phyloP scores from a whole-genome alignment of 2,797 vertebrate species.

The Pantherophis alleghaniensis region DNA sequence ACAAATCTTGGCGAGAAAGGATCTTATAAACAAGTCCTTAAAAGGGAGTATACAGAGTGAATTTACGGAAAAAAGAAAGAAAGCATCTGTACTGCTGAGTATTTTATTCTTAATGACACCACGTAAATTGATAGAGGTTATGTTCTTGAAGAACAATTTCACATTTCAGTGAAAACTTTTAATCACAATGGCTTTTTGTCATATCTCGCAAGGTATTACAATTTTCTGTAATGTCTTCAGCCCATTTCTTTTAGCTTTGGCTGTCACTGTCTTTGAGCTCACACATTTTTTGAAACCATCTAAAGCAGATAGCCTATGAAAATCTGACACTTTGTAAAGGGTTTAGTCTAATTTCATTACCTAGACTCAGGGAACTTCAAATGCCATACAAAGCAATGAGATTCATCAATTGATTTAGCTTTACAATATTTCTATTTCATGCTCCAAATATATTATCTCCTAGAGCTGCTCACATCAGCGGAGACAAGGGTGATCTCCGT shows the following conservation, averaged over 20 bases:
- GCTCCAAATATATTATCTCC: neutral
- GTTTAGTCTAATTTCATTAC: neutral
- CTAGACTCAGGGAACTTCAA: neutral
- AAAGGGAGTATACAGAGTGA: neutral
- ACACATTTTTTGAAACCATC: neutral
- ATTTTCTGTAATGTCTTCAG: neutral
- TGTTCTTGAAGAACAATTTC: constrained; percentile 19
- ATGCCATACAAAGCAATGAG: neutral
- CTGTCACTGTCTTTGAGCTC: neutral
- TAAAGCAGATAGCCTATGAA: neutral
- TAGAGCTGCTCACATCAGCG: neutral
- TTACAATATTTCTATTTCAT: neutral
- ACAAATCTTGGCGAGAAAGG: constrained; percentile 15
- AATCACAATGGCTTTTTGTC: neutral
- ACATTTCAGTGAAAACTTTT: constrained; percentile 20
- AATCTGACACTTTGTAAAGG: neutral
- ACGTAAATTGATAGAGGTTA: constrained; percentile 11
- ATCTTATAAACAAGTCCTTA: neutral
- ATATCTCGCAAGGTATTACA: neutral
- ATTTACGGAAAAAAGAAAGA: neutral
- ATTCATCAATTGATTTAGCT: neutral
- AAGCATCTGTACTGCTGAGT: neutral
- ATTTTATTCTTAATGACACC: constrained; percentile 21
- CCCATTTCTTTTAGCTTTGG: neutral
- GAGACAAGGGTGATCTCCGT: neutral